Conservation (phyloP, 2,888 invertebrate genomes). For the Tricholauxania praeusta region DNA sequence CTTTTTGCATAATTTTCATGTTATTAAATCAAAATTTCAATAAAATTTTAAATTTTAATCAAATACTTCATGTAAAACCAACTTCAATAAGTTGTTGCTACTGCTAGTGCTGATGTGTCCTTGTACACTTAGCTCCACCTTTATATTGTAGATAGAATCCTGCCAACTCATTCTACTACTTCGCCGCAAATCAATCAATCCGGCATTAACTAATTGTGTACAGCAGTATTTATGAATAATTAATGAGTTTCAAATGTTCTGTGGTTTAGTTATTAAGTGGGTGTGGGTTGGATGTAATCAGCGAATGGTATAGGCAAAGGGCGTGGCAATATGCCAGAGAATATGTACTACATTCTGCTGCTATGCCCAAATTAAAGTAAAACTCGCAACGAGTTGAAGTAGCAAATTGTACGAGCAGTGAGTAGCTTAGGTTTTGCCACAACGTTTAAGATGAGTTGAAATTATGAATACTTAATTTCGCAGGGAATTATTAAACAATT, state of each 20-base stretch:
- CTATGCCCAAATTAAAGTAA: not conserved
- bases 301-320: not conserved
- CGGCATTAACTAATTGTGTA: slow-evolving; percentile 60
- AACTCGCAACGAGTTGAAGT: no score
- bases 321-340: not conserved
- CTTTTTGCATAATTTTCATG: slow-evolving; percentile 15
- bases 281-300: not conserved
- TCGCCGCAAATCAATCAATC: slow-evolving; percentile 58
- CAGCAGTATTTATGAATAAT: slow-evolving; percentile 63
- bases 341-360: not conserved
- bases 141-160: not conserved
- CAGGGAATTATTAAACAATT: slow-evolving; percentile 23
- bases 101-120: no score
- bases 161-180: not conserved
- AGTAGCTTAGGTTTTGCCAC: not conserved
- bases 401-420: not conserved
- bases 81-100: no score
- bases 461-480: slow-evolving; percentile 22
- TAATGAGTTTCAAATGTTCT: slow-evolving; percentile 55
- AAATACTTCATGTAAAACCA: no score
- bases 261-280: not conserved
- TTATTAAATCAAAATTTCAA: slow-evolving; percentile 5
- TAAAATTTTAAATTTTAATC: not conserved
- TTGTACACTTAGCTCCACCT: not conserved
- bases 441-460: not conserved